Evolutionary conservation across 53 echinoderm and acorn worm genomes (phyloP).

Genomic region (Apostichopus leukothele): DNA sequence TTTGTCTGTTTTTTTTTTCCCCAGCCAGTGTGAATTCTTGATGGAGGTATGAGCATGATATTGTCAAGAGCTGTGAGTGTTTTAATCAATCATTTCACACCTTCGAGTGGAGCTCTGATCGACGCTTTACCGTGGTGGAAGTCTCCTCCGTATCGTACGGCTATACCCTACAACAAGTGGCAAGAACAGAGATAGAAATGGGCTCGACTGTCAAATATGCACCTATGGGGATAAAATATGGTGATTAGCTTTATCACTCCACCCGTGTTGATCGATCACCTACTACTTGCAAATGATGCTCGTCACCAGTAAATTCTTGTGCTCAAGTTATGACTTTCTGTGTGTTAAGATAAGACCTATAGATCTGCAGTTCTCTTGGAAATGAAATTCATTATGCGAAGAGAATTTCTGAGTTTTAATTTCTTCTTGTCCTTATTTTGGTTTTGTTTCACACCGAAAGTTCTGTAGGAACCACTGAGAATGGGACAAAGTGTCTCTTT

Average conservation of each 20-base stretch:
- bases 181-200: not conserved
- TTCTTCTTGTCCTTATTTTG: no score
- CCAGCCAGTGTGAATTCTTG: not conserved
- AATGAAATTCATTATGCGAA: no score
- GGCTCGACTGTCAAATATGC: not conserved
- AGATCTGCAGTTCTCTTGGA: no score
- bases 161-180: no score
- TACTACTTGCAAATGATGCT: not conserved
- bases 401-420: no score
- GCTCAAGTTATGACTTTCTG: no score
- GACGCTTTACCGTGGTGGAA: not conserved
- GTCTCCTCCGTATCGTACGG: no score
- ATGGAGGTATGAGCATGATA: constrained; percentile 6
- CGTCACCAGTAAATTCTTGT: no score
- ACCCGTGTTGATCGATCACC: constrained; percentile 6
- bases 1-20: not conserved
- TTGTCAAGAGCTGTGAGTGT: not conserved
- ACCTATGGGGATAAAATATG: constrained; percentile 19
- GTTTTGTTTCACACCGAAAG: no score
- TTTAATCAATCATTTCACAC: constrained; percentile 32
- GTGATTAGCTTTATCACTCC: not conserved
- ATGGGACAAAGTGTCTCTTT: no score
- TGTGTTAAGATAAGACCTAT: no score
- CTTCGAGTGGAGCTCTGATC: not conserved
- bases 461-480: no score